Evolutionary conservation across 2,113 vertebrate genomes (phyloP).

Genomic region (Malurus cyaneus): DNA sequence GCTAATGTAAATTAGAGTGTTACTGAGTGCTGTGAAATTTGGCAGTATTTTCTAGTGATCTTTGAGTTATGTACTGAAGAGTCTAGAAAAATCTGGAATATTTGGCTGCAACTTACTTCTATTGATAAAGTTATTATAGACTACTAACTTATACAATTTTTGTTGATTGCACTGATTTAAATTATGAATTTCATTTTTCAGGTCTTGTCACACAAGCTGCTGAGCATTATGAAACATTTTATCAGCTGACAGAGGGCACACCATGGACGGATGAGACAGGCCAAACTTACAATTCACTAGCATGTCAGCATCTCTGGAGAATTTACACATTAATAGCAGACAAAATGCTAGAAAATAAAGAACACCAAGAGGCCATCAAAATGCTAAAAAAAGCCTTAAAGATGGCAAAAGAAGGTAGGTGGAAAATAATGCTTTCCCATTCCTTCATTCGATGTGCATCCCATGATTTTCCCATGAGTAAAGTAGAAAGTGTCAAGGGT

Average conservation of each 20-base stretch:
- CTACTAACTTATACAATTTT: neutral
- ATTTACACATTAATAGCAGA: constrained; percentile 80
- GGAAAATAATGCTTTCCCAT: constrained; percentile 34
- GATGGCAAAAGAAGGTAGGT: constrained; percentile 82
- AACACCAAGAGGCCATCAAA: constrained; percentile 75
- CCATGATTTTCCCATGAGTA: constrained; percentile 45
- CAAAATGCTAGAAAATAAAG: constrained; percentile 76
- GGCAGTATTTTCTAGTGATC: neutral
- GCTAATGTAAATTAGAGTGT: neutral
- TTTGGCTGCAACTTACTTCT: neutral
- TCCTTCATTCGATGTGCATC: constrained; percentile 43
- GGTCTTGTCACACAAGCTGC: constrained; percentile 76
- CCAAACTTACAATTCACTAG: constrained; percentile 64
- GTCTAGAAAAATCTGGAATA: neutral
- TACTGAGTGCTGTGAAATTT: neutral
- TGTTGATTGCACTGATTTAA: neutral
- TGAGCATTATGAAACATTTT: constrained; percentile 81
- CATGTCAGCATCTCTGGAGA: constrained; percentile 81
- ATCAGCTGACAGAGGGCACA: constrained; percentile 72
- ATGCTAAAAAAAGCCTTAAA: constrained; percentile 77
- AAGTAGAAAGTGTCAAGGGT: constrained; percentile 50
- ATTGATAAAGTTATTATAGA: neutral
- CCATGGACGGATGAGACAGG: constrained; percentile 77
- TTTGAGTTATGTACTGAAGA: neutral
- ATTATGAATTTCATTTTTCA: constrained; percentile 60